Percentiles rank a stretch among this genome's conserved stretches.
phyloP scores from a whole-genome alignment of 2,113 vertebrate species.

The Rhynchomys soricoides region DNA sequence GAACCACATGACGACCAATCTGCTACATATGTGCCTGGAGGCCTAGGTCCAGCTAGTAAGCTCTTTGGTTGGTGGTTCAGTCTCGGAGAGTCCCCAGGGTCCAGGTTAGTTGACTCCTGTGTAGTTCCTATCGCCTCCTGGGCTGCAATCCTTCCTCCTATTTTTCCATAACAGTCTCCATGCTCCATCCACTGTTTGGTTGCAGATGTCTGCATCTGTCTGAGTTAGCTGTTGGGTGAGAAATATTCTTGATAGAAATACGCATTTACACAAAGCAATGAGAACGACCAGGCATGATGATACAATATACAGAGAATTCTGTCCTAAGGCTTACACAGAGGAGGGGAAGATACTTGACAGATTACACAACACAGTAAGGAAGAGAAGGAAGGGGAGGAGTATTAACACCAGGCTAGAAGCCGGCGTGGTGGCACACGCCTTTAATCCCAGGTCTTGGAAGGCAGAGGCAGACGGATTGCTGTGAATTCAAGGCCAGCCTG shows the following conservation, averaged over 20 bases:
- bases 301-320: not conserved
- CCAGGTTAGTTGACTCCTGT: too few species aligned
- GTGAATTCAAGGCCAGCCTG: not conserved
- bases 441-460: not conserved
- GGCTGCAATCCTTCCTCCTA: too few species aligned
- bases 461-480: not conserved
- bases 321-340: not conserved
- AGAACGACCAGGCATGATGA: accelerated
- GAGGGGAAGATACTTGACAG: not conserved
- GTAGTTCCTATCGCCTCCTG: too few species aligned
- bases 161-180: too few species aligned
- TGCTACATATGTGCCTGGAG: too few species aligned
- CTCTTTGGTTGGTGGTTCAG: too few species aligned
- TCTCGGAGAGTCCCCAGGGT: too few species aligned
- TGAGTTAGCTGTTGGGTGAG: not conserved
- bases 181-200: too few species aligned
- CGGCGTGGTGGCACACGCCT: not conserved
- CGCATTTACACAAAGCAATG: not conserved
- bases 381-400: not conserved
- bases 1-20: too few species aligned
- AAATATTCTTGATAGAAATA: not conserved
- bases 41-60: too few species aligned
- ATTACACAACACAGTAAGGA: not conserved
- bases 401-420: not conserved
- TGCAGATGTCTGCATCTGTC: too few species aligned